phyloP scores from a whole-genome alignment of 37 sponge, comb jelly and placozoan genomes.

The Chondrosia reniformis region DNA sequence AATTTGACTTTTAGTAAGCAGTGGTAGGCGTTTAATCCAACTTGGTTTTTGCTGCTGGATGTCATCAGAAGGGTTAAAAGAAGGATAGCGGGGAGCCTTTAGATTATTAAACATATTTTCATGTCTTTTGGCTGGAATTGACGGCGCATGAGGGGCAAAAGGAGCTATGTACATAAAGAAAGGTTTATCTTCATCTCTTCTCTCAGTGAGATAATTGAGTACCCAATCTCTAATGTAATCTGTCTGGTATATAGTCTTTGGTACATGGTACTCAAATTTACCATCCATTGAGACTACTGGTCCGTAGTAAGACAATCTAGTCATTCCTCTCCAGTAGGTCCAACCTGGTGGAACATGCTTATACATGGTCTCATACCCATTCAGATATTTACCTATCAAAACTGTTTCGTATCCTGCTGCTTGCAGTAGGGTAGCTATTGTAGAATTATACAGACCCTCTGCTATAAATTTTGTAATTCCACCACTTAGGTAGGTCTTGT shows the following conservation, averaged over 20 bases:
- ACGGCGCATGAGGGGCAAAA: conserved; percentile 75
- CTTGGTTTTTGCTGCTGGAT: conserved; percentile 65
- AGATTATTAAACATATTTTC: conserved; percentile 44
- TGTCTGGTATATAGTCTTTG: conserved; percentile 50
- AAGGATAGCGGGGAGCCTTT: conserved; percentile 54
- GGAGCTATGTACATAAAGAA: conserved; percentile 71
- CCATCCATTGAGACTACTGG: conserved; percentile 61
- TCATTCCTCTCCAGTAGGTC: conserved; percentile 75
- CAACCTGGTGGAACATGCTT: conserved; percentile 67
- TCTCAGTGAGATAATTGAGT: neutral
- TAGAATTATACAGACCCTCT: conserved; percentile 27
- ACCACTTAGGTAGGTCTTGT: conserved; percentile 55
- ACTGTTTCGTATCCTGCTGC: conserved; percentile 63
- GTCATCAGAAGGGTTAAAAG: conserved; percentile 52
- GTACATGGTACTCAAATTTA: conserved; percentile 30
- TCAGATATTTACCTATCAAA: conserved; percentile 64
- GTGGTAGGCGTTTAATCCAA: conserved; percentile 54
- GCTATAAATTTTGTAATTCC: conserved; percentile 46
- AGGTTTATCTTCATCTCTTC: conserved; percentile 40
- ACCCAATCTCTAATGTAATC: conserved; percentile 48
- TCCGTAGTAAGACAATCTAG: conserved; percentile 52
- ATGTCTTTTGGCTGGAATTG: conserved; percentile 56
- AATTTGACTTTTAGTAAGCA: conserved; percentile 25
- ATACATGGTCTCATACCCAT: conserved; percentile 45
- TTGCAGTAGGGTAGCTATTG: conserved; percentile 44